Evolutionary conservation across 2,797 vertebrate species (phyloP).

Genomic region (Poeciliopsis paucimaculata): DNA sequence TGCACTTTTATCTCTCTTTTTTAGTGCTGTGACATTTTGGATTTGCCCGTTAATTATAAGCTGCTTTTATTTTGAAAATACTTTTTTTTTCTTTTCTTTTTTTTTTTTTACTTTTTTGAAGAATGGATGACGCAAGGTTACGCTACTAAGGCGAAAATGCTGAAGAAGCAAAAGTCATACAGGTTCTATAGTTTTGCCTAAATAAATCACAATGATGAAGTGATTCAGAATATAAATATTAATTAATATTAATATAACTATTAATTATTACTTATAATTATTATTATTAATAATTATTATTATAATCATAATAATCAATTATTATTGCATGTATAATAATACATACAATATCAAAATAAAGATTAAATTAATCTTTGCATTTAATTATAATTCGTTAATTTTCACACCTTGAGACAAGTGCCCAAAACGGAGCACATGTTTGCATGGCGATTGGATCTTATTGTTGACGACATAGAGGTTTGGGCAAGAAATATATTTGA

Average conservation of each 20-base stretch:
- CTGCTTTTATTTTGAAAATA: not conserved
- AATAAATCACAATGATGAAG: not conserved
- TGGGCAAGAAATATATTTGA: not conserved
- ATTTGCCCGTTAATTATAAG: not conserved
- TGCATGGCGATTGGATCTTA: not conserved
- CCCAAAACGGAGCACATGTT: not conserved
- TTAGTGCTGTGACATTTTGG: not conserved
- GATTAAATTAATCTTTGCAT: not conserved
- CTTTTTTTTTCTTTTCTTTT: fast-evolving
- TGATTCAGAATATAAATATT: not conserved
- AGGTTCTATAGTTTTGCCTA: not conserved
- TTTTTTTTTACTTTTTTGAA: not conserved
- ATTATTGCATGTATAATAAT: not conserved
- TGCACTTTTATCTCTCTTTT: not conserved
- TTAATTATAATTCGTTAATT: not conserved
- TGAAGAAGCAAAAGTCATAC: too few relatives aligned
- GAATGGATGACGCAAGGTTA: not conserved
- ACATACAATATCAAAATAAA: not conserved
- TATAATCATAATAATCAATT: too few relatives aligned
- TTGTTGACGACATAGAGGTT: not conserved
- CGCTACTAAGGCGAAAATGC: not conserved
- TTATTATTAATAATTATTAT: too few relatives aligned
- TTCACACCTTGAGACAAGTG: not conserved
- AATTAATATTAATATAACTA: too few relatives aligned
- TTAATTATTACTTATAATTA: too few relatives aligned